Evolutionary conservation across 23 tunicate species (phyloP).

Genomic region (Styela clava): DNA sequence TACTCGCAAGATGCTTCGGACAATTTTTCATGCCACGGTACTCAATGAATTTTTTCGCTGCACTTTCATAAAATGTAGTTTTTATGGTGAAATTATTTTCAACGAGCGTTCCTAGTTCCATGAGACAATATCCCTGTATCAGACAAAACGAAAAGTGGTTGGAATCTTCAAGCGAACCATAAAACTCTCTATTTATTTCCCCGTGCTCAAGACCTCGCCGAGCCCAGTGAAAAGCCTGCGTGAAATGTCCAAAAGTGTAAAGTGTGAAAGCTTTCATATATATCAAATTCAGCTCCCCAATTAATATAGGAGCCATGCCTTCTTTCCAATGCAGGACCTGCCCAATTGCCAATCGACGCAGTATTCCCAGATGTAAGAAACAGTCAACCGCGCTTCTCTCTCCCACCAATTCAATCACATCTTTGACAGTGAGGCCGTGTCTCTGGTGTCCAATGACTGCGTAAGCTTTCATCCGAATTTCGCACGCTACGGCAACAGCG

Average conservation of each 20-base stretch:
- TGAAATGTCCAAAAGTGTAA: background rate
- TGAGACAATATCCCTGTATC: background rate
- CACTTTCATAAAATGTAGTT: background rate
- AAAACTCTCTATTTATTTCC: background rate
- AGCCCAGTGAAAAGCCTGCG: background rate
- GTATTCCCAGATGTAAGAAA: background rate
- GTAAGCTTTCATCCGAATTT: constrained; percentile 58
- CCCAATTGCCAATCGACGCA: background rate
- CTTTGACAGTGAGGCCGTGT: background rate
- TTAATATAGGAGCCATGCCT: background rate
- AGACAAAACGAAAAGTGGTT: background rate
- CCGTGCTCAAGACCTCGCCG: background rate
- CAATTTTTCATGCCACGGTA: background rate
- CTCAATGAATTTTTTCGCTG: background rate
- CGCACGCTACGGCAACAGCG: constrained; percentile 74
- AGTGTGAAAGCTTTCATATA: background rate
- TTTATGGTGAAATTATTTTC: background rate
- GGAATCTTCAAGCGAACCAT: background rate
- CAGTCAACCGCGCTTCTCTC: background rate
- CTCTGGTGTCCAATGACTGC: constrained; percentile 30
- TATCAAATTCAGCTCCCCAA: background rate
- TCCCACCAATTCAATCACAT: background rate
- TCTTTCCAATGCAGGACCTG: background rate
- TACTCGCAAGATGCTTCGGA: background rate
- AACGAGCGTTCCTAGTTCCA: background rate